Evolutionary conservation across 2,797 vertebrate genomes (phyloP).

Genomic region (Jordanella pulchra): DNA sequence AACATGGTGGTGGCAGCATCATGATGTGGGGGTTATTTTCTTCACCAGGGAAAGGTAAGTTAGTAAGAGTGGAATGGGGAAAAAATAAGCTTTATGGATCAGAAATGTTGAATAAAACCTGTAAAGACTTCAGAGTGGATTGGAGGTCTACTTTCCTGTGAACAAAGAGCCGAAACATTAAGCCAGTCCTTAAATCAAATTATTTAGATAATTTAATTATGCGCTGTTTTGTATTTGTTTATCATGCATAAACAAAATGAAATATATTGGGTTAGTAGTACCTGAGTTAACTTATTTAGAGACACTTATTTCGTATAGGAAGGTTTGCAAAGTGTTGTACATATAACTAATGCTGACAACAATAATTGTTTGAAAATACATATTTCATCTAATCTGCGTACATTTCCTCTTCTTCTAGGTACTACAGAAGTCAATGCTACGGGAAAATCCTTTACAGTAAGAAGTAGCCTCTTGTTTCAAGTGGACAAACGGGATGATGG

Average conservation of each 20-base stretch:
- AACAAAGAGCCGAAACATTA: neutral
- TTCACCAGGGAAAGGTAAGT: neutral
- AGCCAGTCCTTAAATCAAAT: neutral
- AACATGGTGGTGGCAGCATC: neutral
- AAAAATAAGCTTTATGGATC: too few species aligned
- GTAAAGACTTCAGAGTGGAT: neutral
- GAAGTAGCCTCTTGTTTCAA: constrained; percentile 89
- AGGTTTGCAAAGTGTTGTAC: neutral
- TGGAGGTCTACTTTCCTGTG: neutral
- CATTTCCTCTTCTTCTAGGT: constrained; percentile 70
- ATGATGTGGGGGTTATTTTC: neutral
- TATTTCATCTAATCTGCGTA: neutral
- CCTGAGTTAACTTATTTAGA: neutral
- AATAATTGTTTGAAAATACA: neutral
- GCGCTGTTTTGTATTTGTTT: neutral
- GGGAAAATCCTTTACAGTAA: constrained; percentile 92
- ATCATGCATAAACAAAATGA: neutral
- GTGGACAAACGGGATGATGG: constrained; percentile 92
- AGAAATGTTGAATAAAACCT: too few species aligned
- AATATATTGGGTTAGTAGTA: neutral
- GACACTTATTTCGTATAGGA: neutral
- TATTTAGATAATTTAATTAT: too few species aligned
- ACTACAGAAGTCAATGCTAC: constrained; percentile 88
- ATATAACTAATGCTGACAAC: constrained; percentile 10
- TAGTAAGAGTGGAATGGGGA: too few species aligned